A percentile compares a stretch with the other conserved stretches of the same genome.
Conservation (phyloP, 2,888 invertebrate genomes). For the Patella caerulea region DNA sequence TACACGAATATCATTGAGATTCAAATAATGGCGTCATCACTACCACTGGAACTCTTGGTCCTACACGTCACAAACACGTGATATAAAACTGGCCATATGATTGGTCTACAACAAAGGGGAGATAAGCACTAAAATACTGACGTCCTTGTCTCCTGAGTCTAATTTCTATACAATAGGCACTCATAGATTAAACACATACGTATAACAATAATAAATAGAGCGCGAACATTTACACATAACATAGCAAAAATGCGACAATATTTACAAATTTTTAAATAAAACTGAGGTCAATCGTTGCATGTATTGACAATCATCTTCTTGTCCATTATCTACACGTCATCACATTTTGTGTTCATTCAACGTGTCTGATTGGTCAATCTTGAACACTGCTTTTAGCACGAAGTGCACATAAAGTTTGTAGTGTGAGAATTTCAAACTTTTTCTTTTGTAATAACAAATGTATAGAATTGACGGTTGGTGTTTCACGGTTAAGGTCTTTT, state of each 20-base stretch:
- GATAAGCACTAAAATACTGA: conserved; percentile 8
- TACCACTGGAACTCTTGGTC: no score
- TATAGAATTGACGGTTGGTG: no score
- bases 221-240: conserved; percentile 7
- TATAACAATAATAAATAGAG: conserved; percentile 12
- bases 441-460: no score
- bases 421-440: no score
- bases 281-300: conserved; percentile 9
- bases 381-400: neutral
- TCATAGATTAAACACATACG: neutral
- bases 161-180: neutral
- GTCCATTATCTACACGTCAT: neutral
- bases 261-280: conserved; percentile 7
- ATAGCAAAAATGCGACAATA: neutral
- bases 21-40: no score
- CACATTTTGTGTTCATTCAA: neutral
- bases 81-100: no score
- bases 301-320: no score
- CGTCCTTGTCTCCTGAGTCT: neutral
- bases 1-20: no score
- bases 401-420: no score
- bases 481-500: no score
- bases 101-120: neutral
- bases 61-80: no score
- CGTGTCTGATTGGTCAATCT: neutral